Conservation (phyloP, 1,140 invertebrate genomes). For the Panulirus ornatus region DNA sequence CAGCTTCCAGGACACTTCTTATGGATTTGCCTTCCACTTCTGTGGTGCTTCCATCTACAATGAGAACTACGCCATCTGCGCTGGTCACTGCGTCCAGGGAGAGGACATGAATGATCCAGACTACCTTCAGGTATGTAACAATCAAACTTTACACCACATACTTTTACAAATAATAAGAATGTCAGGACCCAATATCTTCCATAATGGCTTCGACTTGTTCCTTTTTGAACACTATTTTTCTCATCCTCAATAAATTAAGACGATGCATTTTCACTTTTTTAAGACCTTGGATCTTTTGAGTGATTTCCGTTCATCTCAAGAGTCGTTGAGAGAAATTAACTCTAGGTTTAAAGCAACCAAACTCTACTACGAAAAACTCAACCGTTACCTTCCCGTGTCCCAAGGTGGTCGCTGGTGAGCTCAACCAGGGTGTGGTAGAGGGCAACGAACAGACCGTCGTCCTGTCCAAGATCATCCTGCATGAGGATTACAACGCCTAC, state of each 20-base stretch:
- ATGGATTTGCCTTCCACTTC: constrained; percentile 78
- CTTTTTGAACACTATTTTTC: too few relatives aligned
- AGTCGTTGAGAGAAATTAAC: too few relatives aligned
- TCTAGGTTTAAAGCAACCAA: too few relatives aligned
- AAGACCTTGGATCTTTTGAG: not conserved
- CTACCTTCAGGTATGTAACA: constrained; percentile 44
- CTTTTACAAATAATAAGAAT: too few relatives aligned
- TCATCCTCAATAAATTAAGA: too few relatives aligned
- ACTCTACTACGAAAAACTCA: too few relatives aligned
- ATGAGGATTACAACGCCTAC: constrained; percentile 60
- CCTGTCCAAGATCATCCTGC: constrained; percentile 56
- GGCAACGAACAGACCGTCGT: constrained; percentile 51
- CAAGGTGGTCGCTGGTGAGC: constrained; percentile 65
- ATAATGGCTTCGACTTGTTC: too few relatives aligned
- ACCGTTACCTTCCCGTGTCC: too few relatives aligned
- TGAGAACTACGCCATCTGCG: constrained; percentile 82
- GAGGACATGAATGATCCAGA: constrained; percentile 57
- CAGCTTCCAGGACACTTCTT: constrained; percentile 78
- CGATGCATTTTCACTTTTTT: too few relatives aligned
- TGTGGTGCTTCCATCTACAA: constrained; percentile 82
- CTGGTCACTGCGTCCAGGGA: constrained; percentile 80
- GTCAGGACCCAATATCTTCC: too few relatives aligned
- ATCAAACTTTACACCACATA: too few relatives aligned
- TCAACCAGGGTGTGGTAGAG: constrained; percentile 40
- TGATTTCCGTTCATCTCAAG: too few relatives aligned